Base-by-base conservation (phyloP, 1,140 invertebrate genomes). In the Eumeta japonica region DNA sequence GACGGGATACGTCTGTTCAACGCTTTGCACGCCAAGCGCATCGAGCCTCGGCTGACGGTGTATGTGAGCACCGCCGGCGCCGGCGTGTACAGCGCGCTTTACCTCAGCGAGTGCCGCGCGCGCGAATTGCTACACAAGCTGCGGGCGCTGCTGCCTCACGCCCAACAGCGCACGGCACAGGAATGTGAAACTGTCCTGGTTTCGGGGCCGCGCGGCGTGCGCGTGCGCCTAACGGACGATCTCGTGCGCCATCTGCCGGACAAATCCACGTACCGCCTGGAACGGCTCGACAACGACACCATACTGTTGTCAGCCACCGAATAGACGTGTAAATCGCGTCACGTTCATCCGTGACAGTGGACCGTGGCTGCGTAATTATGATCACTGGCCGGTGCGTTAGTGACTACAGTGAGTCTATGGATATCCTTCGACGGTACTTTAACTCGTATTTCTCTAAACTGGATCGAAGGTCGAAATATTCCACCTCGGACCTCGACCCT, bases 1-100 rank as follows among this genome's bases (percentile, higher is more conserved):
- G 92, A 97, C 67, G 87, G 87, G 10, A 94, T 97, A 37, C 80
- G 93, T 50, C 79, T 97, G 20, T 94, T 85, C 67, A 97, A 97
- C 75, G 86, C 89, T 28, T 72, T 97, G 28, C 90, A 94, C 45
- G 77, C 83, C 33, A 87, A 85, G 79, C 85, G 80, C 14, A 85
- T 90, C 37, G 76, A 82, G 12, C 89, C 90, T 0, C 82, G 87
- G 34, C 74, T 92, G 37, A 91, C 88, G 2, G 73, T 94, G 11
- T 93, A 90, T 60, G 83, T 91, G 28, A 87, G 85, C 45, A 65
- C 85, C 41, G 82, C 87, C 37, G 79, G 83, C 49, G 74, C 67
- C 29, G 76, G 71, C 38, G 78, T 87, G 3, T 93, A 87, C 79
- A 84, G 88, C 66, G 87, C 88, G n/a, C 72, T 93, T 10, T 92